A percentile compares a stretch with the other conserved stretches of the same genome.
These are phyloP conservation scores for Bungarus multicinctus DNA, from an alignment of 2,113 vertebrate species.

Conservation along the genomic window DNA sequence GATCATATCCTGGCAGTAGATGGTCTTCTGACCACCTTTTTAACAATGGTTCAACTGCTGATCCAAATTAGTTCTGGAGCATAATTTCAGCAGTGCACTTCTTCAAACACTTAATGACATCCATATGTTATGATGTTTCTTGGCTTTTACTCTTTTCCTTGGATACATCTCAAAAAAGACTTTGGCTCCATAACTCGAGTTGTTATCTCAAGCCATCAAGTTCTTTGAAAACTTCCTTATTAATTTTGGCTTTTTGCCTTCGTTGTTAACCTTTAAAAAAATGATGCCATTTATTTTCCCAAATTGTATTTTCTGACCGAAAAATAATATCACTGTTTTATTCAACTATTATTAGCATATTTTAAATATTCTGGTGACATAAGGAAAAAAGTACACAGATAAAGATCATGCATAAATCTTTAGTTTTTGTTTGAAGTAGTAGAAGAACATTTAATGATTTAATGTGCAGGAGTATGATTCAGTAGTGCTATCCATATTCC, in stretches of 20 bases:
- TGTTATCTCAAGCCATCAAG: conserved; percentile 32
- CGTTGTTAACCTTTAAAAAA: conserved; percentile 17
- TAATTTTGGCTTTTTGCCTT: conserved; percentile 34
- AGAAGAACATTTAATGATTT: neutral
- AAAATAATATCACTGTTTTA: neutral
- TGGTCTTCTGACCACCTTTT: neutral
- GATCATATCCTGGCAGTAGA: neutral
- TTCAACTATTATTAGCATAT: neutral
- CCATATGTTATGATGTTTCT: conserved; percentile 11
- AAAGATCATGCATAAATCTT: neutral
- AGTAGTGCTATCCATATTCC: neutral
- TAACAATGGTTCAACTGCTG: neutral
- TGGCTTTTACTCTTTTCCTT: conserved; percentile 17
- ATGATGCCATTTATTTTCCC: conserved; percentile 2
- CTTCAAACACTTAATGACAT: conserved; percentile 30
- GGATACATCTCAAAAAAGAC: conserved; percentile 9
- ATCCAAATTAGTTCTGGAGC: conserved; percentile 2
- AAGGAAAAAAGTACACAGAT: neutral
- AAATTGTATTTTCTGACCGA: neutral
- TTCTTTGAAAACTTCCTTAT: conserved; percentile 37
- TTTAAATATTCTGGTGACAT: neutral
- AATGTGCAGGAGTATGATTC: neutral
- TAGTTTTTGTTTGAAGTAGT: neutral
- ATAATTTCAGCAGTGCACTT: conserved; percentile 9
- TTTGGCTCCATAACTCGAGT: conserved; percentile 27